Conservation (phyloP, 2,797 vertebrate genomes). For the Characodon lateralis region DNA sequence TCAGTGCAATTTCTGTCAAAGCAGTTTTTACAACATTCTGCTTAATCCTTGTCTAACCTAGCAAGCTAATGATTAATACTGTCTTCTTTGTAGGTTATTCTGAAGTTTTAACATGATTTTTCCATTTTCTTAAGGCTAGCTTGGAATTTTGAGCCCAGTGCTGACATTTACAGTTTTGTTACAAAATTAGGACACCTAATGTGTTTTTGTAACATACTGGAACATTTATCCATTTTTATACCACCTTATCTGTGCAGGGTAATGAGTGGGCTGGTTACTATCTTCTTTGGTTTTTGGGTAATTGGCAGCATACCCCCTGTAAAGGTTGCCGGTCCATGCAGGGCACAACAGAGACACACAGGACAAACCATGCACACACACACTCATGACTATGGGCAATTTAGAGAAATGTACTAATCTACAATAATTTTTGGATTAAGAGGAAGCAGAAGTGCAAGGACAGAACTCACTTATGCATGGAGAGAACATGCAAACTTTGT, state of each 20-base stretch:
- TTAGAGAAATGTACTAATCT: too few relatives aligned
- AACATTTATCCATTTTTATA: background rate
- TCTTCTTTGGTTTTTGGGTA: background rate
- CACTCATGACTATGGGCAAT: too few relatives aligned
- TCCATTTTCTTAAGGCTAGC: background rate
- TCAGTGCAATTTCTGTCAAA: background rate
- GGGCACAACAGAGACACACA: too few relatives aligned
- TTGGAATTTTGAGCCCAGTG: background rate
- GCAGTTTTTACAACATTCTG: background rate
- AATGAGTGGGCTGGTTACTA: background rate
- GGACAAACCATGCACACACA: background rate
- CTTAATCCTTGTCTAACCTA: background rate
- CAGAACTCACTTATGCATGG: too few relatives aligned
- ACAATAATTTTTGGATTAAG: too few relatives aligned
- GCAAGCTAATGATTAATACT: background rate
- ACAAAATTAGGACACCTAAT: background rate
- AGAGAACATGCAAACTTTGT: too few relatives aligned
- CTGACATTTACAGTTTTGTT: background rate
- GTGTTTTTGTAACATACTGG: background rate
- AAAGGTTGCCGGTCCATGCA: background rate
- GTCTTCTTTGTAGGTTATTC: background rate
- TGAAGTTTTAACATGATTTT: background rate
- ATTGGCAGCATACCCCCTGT: background rate
- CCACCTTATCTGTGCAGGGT: background rate
- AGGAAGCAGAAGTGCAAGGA: too few relatives aligned